phyloP scores from a whole-genome alignment of 2,888 invertebrate species.

The Agriopis marginaria region DNA sequence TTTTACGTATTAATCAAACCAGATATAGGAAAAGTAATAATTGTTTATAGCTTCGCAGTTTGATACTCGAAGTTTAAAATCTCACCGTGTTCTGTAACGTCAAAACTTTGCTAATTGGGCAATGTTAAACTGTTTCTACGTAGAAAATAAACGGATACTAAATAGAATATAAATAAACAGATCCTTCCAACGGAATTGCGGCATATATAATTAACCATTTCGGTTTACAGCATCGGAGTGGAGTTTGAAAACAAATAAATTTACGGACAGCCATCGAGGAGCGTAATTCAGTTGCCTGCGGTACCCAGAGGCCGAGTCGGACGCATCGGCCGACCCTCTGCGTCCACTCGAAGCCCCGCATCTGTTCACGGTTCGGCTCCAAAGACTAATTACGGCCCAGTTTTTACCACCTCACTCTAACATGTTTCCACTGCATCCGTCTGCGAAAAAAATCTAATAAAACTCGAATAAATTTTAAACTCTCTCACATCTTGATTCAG shows the following conservation, averaged over 20 bases:
- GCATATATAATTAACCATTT: slow-evolving; percentile 43
- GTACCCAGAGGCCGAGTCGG: slow-evolving; percentile 43
- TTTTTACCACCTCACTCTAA: slow-evolving; percentile 72
- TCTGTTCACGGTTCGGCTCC: slow-evolving; percentile 73
- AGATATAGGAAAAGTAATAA: slow-evolving; percentile 24
- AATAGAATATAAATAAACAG: slow-evolving; percentile 28
- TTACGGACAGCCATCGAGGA: slow-evolving; percentile 50
- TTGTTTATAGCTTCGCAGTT: slow-evolving; percentile 20
- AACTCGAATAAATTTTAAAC: slow-evolving; percentile 60
- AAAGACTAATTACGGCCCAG: slow-evolving; percentile 79
- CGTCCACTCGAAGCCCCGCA: slow-evolving; percentile 39
- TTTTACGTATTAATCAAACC: slow-evolving; percentile 31
- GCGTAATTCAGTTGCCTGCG: slow-evolving; percentile 52
- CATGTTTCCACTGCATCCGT: slow-evolving; percentile 66
- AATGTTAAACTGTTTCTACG: slow-evolving; percentile 2
- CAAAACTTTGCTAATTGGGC: slow-evolving; percentile 20
- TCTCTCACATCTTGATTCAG: slow-evolving; percentile 57
- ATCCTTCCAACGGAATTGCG: slow-evolving; percentile 23
- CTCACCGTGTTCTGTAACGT: slow-evolving; percentile 9
- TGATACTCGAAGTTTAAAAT: slow-evolving; percentile 9
- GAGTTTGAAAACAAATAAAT: slow-evolving; percentile 51
- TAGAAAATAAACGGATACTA: slow-evolving; percentile 21
- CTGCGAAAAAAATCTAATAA: slow-evolving; percentile 59
- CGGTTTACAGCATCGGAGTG: slow-evolving; percentile 36
- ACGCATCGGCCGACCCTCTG: slow-evolving; percentile 56